Conservation (phyloP, 2,113 vertebrate species). For the Psittacula cyanocephala region DNA sequence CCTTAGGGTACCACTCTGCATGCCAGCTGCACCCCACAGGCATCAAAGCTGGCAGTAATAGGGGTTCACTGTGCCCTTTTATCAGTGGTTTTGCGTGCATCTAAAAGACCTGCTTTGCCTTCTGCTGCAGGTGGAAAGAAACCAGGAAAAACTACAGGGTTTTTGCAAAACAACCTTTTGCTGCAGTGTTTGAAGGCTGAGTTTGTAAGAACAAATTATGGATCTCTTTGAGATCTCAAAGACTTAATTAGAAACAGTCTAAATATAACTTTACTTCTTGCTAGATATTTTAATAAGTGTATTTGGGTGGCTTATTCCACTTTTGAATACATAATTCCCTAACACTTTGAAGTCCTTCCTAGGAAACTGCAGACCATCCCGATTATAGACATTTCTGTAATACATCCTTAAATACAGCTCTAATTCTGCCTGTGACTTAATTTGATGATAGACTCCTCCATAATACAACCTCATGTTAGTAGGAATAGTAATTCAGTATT, state of each 20-base stretch:
- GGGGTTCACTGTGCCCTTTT: rapidly evolving
- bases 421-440: not conserved
- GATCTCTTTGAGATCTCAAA: not conserved
- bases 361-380: not conserved
- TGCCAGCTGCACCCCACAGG: not conserved
- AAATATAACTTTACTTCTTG: not conserved
- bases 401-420: not conserved
- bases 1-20: not conserved
- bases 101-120: not conserved
- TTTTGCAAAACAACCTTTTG: not conserved
- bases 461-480: not conserved
- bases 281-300: not conserved
- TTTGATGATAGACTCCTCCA: not conserved
- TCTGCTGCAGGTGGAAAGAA: not conserved
- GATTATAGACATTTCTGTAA: not conserved
- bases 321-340: not conserved
- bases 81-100: not conserved
- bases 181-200: not conserved
- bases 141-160: not conserved
- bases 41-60: not conserved
- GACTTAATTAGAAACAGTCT: not conserved
- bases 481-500: not conserved
- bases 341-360: not conserved
- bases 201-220: not conserved
- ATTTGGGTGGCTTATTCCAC: not conserved